Conservation (phyloP, 2,797 vertebrate genomes). For the Mormyrops attenuatus region DNA sequence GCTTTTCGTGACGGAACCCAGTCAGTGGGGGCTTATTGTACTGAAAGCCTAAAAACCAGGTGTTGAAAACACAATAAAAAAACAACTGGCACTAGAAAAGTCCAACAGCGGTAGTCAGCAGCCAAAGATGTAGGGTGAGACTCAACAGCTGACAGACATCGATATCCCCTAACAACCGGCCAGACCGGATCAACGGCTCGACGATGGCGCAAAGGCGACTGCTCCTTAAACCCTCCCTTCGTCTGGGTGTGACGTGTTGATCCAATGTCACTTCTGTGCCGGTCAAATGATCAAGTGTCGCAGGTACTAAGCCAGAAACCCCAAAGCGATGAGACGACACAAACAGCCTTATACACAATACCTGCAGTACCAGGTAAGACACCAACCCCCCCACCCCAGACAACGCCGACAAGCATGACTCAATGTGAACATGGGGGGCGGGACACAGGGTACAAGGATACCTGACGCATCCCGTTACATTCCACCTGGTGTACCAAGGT, state of each 20-base stretch:
- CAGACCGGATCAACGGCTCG: neutral
- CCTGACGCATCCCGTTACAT: neutral
- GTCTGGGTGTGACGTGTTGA: neutral
- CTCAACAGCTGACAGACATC: neutral
- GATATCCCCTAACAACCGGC: neutral
- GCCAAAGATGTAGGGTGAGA: neutral
- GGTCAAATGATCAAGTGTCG: neutral
- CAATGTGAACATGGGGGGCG: neutral
- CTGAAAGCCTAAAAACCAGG: neutral
- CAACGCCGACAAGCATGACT: neutral
- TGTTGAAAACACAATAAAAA: neutral
- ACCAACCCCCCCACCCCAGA: neutral
- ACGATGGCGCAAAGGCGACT: neutral
- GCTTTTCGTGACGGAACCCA: neutral
- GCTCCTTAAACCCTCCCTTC: neutral
- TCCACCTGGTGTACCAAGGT: neutral
- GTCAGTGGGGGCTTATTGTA: neutral
- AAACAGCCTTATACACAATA: neutral
- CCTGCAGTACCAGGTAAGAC: neutral
- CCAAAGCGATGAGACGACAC: neutral
- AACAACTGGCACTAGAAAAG: neutral
- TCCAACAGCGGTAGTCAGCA: neutral
- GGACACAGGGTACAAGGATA: neutral
- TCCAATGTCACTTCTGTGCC: neutral
- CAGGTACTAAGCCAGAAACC: neutral